Percentiles rank a stretch among this genome's conserved stretches.
These are phyloP conservation scores for Metallyticus violacea DNA, from an alignment of 2,888 invertebrate species.

Conservation along the genomic window DNA sequence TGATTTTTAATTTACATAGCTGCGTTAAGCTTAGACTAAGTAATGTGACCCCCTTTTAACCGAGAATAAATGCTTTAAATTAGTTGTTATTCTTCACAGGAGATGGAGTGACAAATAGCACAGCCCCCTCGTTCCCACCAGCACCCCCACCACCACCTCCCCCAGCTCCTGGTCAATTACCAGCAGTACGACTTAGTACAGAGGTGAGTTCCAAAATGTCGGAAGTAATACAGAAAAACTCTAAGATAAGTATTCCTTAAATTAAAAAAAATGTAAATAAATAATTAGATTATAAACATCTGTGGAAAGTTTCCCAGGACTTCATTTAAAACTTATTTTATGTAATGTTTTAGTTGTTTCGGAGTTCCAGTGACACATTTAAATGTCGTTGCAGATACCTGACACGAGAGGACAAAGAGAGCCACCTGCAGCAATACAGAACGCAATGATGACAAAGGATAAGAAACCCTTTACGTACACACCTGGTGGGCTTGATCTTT, in stretches of 20 bases:
- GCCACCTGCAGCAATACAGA: conserved; percentile 86
- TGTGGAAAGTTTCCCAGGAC: no score
- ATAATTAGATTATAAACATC: no score
- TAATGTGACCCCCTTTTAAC: no score
- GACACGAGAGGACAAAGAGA: conserved; percentile 46
- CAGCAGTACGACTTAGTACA: conserved; percentile 50
- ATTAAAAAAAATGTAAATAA: no score
- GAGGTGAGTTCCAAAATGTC: conserved; percentile 46
- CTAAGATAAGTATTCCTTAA: no score
- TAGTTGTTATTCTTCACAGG: conserved; percentile 8
- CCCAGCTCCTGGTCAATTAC: conserved; percentile 52
- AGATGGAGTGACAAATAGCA: conserved; percentile 16
- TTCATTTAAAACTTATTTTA: background rate
- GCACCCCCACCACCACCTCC: conserved; percentile 51
- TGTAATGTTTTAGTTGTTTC: background rate
- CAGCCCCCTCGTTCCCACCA: conserved; percentile 33
- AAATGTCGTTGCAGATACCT: conserved; percentile 38
- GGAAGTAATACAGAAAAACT: no score
- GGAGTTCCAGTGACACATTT: no score
- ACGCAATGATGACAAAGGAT: conserved; percentile 93
- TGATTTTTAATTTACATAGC: no score
- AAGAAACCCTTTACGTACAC: conserved; percentile 97
- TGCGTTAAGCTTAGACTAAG: no score
- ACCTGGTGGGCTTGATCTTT: conserved; percentile 86
- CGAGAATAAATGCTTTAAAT: background rate